Conservation (phyloP, 2,888 invertebrate species). For the Pharmacophagus antenor region DNA sequence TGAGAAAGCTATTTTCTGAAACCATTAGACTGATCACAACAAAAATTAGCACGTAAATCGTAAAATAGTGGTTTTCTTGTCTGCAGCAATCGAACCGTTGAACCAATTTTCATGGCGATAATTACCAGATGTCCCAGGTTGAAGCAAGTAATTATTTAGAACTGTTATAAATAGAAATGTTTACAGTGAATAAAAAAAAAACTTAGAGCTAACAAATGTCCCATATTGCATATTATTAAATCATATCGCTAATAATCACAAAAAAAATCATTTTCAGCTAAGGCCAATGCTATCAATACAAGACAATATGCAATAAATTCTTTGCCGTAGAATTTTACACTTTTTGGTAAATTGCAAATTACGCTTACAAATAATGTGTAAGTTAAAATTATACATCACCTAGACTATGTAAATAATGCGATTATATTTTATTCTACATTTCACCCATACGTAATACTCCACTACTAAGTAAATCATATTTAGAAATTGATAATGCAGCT, state of each 20-base stretch:
- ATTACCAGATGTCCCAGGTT: not conserved
- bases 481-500: too few relatives aligned
- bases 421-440: slow-evolving; percentile 8
- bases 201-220: not conserved
- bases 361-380: slow-evolving; percentile 11
- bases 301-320: not conserved
- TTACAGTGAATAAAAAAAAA: not conserved
- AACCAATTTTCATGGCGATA: not conserved
- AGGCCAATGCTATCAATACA: slow-evolving; percentile 3
- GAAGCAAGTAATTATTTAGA: not conserved
- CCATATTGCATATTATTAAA: slow-evolving; percentile 17
- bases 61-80: too few relatives aligned
- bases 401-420: slow-evolving; percentile 1
- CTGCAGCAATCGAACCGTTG: not conserved
- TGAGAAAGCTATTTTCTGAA: too few relatives aligned
- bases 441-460: not conserved
- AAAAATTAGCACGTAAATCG: too few relatives aligned
- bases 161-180: not conserved
- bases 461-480: not conserved
- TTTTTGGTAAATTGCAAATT: slow-evolving; percentile 17
- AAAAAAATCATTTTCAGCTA: slow-evolving; percentile 5
- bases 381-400: not conserved
- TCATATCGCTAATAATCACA: slow-evolving; percentile 24
- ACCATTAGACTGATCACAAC: too few relatives aligned
- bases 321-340: not conserved